Evolutionary conservation across 2,113 vertebrate genomes (phyloP).

Genomic region (Isurus oxyrinchus): DNA sequence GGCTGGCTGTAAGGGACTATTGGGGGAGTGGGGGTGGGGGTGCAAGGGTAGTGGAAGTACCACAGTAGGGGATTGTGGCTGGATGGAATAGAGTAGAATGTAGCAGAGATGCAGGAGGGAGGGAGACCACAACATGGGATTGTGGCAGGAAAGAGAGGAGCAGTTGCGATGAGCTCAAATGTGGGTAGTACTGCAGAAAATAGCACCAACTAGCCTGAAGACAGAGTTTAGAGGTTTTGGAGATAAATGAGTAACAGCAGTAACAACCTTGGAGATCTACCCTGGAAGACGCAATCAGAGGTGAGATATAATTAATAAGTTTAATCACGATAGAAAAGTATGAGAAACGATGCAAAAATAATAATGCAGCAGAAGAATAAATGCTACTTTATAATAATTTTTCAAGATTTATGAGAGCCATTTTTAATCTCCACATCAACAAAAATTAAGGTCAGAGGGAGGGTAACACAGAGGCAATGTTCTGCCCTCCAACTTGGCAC

Average conservation of each 20-base stretch:
- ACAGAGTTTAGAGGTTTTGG: not conserved
- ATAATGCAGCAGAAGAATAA: not conserved
- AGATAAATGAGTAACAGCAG: not conserved
- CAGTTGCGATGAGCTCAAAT: not conserved
- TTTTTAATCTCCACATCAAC: not conserved
- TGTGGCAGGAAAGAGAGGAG: not conserved
- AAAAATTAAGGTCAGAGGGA: not conserved
- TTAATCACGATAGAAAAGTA: not conserved
- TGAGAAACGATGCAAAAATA: not conserved
- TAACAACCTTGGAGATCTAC: not conserved
- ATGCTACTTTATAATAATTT: not conserved
- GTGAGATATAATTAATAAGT: not conserved
- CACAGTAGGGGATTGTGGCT: too few relatives aligned
- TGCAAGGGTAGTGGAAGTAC: too few relatives aligned
- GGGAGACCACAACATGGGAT: not conserved
- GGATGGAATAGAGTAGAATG: not conserved
- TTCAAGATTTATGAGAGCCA: not conserved
- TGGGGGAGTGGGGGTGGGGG: too few relatives aligned
- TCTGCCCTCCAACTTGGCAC: not conserved
- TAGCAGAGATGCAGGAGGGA: too few relatives aligned
- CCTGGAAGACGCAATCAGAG: not conserved
- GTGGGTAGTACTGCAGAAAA: not conserved
- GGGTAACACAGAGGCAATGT: not conserved
- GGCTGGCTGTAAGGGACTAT: too few relatives aligned
- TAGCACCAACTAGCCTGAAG: not conserved